Evolutionary conservation across 64 coral and sea anemone species (phyloP).

Genomic region (Stylophora pistillata): DNA sequence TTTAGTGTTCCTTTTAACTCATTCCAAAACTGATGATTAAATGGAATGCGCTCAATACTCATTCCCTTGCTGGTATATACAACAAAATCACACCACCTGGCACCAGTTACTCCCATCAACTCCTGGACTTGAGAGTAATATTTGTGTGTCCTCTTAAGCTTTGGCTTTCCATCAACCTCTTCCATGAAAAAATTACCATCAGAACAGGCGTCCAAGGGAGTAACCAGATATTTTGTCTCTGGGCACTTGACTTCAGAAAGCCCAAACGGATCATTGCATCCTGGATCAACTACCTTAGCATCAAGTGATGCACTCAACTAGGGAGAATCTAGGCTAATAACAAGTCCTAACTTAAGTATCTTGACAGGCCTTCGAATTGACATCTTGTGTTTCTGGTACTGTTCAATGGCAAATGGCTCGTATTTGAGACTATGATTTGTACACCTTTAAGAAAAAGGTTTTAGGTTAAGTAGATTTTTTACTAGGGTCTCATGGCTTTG

Average conservation of each 20-base stretch:
- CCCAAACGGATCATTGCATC: constrained; percentile 19
- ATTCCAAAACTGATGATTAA: constrained; percentile 1
- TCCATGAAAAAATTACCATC: constrained; percentile 54
- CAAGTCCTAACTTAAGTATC: constrained; percentile 28
- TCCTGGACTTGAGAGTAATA: constrained; percentile 45
- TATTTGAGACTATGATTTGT: constrained; percentile 52
- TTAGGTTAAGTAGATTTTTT: constrained; percentile 14
- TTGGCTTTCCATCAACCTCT: background rate
- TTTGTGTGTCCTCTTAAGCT: constrained; percentile 5
- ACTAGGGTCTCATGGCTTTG: constrained; percentile 65
- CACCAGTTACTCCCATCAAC: constrained; percentile 11
- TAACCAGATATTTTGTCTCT: constrained; percentile 24
- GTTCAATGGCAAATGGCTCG: constrained; percentile 42
- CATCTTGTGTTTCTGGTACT: too few relatives aligned
- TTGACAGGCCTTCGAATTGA: too few relatives aligned
- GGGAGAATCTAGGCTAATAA: constrained; percentile 7
- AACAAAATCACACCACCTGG: constrained; percentile 37
- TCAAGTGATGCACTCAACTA: constrained; percentile 37
- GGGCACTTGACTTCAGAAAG: constrained; percentile 38
- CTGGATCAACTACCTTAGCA: constrained; percentile 28
- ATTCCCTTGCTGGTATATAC: background rate
- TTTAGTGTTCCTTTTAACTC: background rate
- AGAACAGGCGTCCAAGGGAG: constrained; percentile 28
- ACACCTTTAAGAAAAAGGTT: background rate
- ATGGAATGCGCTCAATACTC: constrained; percentile 13